Conservation (phyloP, 2,113 vertebrate genomes). For the Lepus americanus region DNA sequence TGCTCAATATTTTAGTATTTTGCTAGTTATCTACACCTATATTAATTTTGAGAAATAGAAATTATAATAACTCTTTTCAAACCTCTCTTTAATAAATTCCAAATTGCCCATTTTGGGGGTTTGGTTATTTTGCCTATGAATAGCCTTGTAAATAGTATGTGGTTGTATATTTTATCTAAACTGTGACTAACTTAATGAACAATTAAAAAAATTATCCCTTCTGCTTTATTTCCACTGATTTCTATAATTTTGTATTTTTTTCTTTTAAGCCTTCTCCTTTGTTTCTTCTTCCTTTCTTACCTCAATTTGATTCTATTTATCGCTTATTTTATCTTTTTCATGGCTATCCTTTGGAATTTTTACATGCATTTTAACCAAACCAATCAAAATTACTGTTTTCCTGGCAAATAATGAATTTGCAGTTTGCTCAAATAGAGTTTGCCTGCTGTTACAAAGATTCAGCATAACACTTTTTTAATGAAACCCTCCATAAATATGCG, state of each 20-base stretch:
- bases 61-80: neutral
- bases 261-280: neutral
- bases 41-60: conserved; percentile 38
- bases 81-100: neutral
- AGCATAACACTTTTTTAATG: neutral
- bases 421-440: neutral
- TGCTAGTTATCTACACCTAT: neutral
- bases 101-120: neutral
- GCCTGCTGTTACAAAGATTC: neutral
- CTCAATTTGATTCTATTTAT: neutral
- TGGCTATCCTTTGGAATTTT: neutral
- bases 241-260: neutral
- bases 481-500: neutral
- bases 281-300: neutral
- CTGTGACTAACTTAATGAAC: neutral
- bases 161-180: neutral
- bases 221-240: neutral
- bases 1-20: neutral
- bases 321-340: neutral
- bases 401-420: neutral
- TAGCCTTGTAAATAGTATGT: neutral
- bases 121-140: neutral
- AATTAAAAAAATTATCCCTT: neutral
- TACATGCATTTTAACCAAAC: neutral
- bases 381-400: neutral